Evolutionary conservation across 2,797 vertebrate genomes (phyloP), one percentile per base, ranked within the genome.

Genomic region (Lagocephalus sceleratus): DNA sequence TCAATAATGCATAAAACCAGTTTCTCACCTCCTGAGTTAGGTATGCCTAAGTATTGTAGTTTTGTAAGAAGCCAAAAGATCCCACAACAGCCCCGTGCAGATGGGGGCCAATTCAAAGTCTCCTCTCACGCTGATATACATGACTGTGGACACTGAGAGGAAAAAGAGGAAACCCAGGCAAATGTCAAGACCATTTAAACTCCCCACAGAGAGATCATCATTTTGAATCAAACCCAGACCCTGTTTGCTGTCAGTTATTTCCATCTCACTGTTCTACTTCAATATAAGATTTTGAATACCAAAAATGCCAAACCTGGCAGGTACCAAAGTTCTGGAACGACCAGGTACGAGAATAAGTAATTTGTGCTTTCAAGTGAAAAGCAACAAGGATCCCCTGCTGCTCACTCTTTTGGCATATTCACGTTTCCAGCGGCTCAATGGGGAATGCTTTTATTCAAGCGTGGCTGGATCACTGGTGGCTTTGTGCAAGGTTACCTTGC

Each of bases 211-310:
- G 29, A 29, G 29, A 29, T 29, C 29, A 29, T 29, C 29, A 11
- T 29, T 29, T 62, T 74, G 68, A 78, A 61, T 53, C 17, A 25
- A 62, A 16, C 32, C n/a, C 40, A 61, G 51, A 73, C 64, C 71
- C 65, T 58, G 57, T 68, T 77, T 55, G 8, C 57, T 64, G 51
- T 68, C 38, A 61, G 47, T 68, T 73, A 41, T 63, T 68, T 63
- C 53, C 47, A 57, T 49, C 54, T 55, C 23, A 65, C 20, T 58
- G 42, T 72, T 61, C 47, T 16, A 51, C 23, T 23, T 25, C 17
- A 47, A 46, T 40, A 40, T 20, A 5, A 51, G 40, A 17, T 41
- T 68, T 54, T 54, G 54, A 47, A 21, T 20, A 35, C n/a, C 5
- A 17, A 5, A 19, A 22, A n/a, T n/a, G 16, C 39, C 48, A 54